These are phyloP conservation scores for Pyrrhia umbra DNA, from an alignment of 2,888 invertebrate genomes.

Conservation along the genomic window DNA sequence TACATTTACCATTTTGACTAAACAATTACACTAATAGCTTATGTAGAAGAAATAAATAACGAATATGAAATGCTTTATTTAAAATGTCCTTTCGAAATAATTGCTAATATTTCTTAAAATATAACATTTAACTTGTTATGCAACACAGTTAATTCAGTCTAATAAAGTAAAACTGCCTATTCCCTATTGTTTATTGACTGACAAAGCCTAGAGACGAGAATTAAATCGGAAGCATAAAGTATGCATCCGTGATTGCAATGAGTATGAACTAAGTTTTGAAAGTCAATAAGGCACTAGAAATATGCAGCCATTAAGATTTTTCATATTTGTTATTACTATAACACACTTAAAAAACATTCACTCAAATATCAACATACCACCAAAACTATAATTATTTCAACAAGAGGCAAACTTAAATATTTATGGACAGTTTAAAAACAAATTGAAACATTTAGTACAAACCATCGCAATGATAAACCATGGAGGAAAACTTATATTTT, in stretches of 20 bases:
- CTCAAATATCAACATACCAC: slow-evolving; percentile 71
- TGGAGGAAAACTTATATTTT: slow-evolving; percentile 69
- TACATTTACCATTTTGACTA: slow-evolving; percentile 88
- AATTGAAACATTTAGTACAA: slow-evolving; percentile 83
- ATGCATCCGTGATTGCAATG: slow-evolving; percentile 21
- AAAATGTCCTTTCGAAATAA: slow-evolving; percentile 85
- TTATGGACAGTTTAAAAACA: slow-evolving; percentile 82
- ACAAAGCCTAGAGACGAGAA: slow-evolving; percentile 71
- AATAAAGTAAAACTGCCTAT: slow-evolving; percentile 80
- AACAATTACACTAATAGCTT: slow-evolving; percentile 88
- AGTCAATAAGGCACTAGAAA: slow-evolving; percentile 86
- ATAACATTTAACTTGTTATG: slow-evolving; percentile 82
- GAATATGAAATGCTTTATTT: slow-evolving; percentile 89
- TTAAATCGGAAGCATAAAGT: slow-evolving; percentile 4
- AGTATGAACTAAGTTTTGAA: slow-evolving; percentile 74
- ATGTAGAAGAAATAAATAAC: slow-evolving; percentile 89
- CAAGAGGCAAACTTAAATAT: slow-evolving; percentile 74
- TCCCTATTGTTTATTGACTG: slow-evolving; percentile 79
- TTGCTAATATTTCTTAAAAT: slow-evolving; percentile 82
- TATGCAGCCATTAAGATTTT: slow-evolving; percentile 80
- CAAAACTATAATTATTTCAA: slow-evolving; percentile 68
- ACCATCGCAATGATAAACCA: slow-evolving; percentile 74
- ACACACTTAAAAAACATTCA: slow-evolving; percentile 73
- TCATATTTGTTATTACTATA: slow-evolving; percentile 84
- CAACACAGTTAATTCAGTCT: slow-evolving; percentile 86